Conservation (phyloP, 2,113 vertebrate species). For the Ptilorrhoa leucosticta region DNA sequence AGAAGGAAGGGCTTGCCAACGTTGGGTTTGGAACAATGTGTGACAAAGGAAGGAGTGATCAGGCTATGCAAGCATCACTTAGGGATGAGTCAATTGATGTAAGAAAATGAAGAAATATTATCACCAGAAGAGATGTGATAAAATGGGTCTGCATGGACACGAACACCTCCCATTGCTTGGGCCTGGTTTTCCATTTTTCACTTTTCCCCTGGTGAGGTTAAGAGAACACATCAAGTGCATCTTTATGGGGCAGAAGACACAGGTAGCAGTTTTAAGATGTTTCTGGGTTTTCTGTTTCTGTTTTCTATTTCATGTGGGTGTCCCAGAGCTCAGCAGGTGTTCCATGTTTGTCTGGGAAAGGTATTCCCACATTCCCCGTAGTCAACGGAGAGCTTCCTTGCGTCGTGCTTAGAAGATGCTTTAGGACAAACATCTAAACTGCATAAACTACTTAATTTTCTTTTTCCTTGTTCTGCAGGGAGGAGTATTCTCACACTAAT, state of each 20-base stretch:
- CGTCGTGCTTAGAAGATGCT: not conserved
- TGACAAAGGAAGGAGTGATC: not conserved
- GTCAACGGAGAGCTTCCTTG: not conserved
- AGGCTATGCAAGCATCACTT: not conserved
- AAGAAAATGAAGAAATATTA: not conserved
- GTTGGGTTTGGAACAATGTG: not conserved
- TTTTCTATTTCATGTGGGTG: not conserved
- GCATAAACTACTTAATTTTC: not conserved
- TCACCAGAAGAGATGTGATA: not conserved
- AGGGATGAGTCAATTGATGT: not conserved
- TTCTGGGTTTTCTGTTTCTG: not conserved
- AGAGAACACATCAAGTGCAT: not conserved
- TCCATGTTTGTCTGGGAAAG: not conserved
- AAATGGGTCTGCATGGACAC: not conserved
- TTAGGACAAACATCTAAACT: not conserved
- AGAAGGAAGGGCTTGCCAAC: not conserved
- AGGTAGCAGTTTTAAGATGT: not conserved
- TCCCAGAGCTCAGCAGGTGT: not conserved
- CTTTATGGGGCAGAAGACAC: not conserved
- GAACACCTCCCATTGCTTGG: not conserved
- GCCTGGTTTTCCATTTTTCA: not conserved
- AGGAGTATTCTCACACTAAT: not conserved
- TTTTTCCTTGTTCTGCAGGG: not conserved
- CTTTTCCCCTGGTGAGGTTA: not conserved
- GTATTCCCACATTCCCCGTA: not conserved